phyloP scores from a whole-genome alignment of 2,888 invertebrate genomes.

The Phytoseiulus persimilis region DNA sequence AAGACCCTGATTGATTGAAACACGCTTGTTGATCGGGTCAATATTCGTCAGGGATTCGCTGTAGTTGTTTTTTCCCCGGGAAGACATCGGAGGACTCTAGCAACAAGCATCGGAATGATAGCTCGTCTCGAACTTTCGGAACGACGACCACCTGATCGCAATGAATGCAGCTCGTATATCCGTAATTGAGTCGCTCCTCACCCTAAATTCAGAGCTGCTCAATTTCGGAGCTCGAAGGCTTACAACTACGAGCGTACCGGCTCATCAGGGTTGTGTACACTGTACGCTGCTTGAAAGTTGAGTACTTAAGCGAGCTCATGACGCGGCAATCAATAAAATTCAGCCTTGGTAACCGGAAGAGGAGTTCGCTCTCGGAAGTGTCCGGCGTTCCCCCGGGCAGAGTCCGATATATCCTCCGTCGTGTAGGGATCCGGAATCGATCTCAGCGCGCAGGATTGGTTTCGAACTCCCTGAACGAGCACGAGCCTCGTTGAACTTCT shows the following conservation, averaged over 20 bases:
- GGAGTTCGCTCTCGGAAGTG: neutral
- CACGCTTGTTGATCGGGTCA: neutral
- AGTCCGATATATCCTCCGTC: neutral
- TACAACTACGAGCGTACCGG: no score
- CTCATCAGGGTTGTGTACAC: no score
- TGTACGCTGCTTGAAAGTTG: no score
- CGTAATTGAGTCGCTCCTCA: no score
- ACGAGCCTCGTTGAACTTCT: neutral
- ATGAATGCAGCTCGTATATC: no score
- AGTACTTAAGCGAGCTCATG: neutral
- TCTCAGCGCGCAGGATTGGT: neutral
- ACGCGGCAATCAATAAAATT: neutral
- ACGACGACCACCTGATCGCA: no score
- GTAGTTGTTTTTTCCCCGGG: neutral
- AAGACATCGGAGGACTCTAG: neutral
- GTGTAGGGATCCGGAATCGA: neutral
- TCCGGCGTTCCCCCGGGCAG: neutral
- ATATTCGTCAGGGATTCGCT: neutral
- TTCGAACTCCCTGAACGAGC: neutral
- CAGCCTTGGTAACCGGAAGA: neutral
- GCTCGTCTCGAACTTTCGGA: neutral
- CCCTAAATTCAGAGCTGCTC: no score
- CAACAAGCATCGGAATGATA: neutral
- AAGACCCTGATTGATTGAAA: neutral
- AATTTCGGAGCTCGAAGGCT: no score